Base-by-base conservation (phyloP, 2,113 vertebrate genomes). In the Sinocyclocheilus rhinocerous region DNA sequence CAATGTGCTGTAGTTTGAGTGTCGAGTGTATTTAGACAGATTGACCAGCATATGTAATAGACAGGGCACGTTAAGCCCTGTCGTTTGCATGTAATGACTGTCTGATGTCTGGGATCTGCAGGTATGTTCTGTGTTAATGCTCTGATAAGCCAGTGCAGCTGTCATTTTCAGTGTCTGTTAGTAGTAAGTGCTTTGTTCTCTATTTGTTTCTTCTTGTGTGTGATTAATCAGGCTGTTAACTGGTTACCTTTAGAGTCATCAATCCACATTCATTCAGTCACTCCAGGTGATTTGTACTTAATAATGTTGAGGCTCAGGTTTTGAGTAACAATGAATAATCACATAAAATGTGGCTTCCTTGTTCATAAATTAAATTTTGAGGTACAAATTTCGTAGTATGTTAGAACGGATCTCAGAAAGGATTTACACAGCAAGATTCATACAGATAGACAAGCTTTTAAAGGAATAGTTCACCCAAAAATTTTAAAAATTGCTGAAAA, bases 31-130 rank as follows among this genome's bases (percentile, higher is more conserved):
- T 67, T 67, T 67, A 26, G 24, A 15, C 63, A 29, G 63, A 29
- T 6, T 26, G 63, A 67, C 16, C 11, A 29, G 63, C 63, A 29
- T 29, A 67, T 67, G 63, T 29, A 16, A 29, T 29, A 67, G 63
- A 67, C 63, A 67, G 63, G 11, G 11, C 26, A 67, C 26, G 11
- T 67, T 67, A 29, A 67, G 63, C 5, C 6, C 63, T 67, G 11
- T 67, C 63, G 29, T 67, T 67, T 26, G 63, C 63, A 67, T 67
- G 63, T 67, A 67, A 67, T 67, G 11, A 29, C 11, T 67, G 63
- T 67, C 63, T 26, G n/a, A 67, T 76, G 73, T 48, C 72, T 15
- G 42, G 12, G 39, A 75, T 75, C 39, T 75, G 72, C 72, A 24
- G 70, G 70, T 45, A 73, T 45, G 12, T 48, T 48, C 6, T 76